A percentile compares a stretch with the other conserved stretches of the same genome.
These are phyloP conservation scores for Clepsis dumicolana DNA, from an alignment of 2,888 invertebrate species.

Conservation along the genomic window DNA sequence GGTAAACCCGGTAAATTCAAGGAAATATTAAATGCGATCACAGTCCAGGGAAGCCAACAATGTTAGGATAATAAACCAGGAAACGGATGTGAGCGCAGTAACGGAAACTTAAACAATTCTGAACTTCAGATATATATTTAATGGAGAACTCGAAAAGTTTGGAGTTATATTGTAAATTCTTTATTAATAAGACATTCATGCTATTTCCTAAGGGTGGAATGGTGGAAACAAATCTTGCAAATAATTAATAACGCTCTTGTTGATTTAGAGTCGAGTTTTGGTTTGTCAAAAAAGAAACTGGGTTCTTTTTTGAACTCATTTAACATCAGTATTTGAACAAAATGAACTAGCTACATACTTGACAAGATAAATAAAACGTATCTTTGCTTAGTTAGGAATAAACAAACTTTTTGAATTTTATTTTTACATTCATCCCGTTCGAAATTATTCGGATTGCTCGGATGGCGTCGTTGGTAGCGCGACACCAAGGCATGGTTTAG, in stretches of 20 bases:
- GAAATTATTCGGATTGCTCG: too few species aligned
- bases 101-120: background rate
- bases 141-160: slow-evolving; percentile 1
- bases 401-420: too few species aligned
- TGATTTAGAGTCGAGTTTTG: background rate
- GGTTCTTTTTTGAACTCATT: background rate
- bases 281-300: background rate
- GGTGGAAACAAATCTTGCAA: background rate
- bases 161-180: background rate
- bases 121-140: slow-evolving; percentile 1
- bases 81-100: background rate
- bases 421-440: too few species aligned
- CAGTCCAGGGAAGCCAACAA: background rate
- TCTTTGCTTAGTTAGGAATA: slow-evolving; percentile 28
- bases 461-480: too few species aligned
- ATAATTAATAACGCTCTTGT: background rate
- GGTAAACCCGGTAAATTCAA: slow-evolving; percentile 10
- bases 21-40: slow-evolving; percentile 3
- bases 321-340: slow-evolving; percentile 1
- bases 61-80: background rate
- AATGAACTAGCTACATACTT: slow-evolving; percentile 5
- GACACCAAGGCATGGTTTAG: too few species aligned
- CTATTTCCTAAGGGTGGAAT: background rate
- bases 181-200: background rate
- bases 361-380: slow-evolving; percentile 19